A percentile compares a stretch with the other conserved stretches of the same genome.
These are phyloP conservation scores for Paramisgurnus dabryanus DNA, from an alignment of 2,113 vertebrate species.

Conservation along the genomic window DNA sequence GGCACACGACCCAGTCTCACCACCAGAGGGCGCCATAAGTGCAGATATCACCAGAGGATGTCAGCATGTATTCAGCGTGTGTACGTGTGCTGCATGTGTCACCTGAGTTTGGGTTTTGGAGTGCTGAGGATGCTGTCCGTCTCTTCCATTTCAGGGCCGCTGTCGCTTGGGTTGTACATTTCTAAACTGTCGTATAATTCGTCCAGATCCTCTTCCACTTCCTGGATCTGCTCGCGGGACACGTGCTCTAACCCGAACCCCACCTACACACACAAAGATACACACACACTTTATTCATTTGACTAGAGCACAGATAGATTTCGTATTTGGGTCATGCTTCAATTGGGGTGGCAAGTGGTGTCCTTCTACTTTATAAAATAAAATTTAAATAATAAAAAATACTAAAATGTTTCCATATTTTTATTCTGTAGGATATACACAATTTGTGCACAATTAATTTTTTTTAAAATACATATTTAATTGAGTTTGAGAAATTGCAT, in stretches of 20 bases:
- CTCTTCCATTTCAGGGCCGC: conserved; percentile 91
- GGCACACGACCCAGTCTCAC: neutral
- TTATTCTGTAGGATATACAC: too few species aligned
- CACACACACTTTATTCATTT: neutral
- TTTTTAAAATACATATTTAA: too few species aligned
- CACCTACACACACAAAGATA: conserved; percentile 69
- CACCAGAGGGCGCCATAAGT: conserved; percentile 6
- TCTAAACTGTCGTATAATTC: conserved; percentile 92
- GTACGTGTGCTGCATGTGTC: neutral
- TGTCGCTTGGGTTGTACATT: conserved; percentile 96
- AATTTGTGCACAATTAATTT: too few species aligned
- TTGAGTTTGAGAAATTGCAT: too few species aligned
- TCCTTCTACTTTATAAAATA: too few species aligned
- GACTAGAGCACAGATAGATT: too few species aligned
- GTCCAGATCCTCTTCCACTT: conserved; percentile 90
- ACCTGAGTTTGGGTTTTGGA: conserved; percentile 89
- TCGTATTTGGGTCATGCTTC: too few species aligned
- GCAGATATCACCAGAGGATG: neutral
- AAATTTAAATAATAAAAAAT: too few species aligned
- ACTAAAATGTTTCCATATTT: too few species aligned
- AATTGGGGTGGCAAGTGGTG: neutral
- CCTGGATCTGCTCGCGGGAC: conserved; percentile 89
- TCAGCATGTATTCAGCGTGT: conserved; percentile 8
- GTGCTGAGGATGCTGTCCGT: conserved; percentile 93
- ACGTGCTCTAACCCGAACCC: conserved; percentile 90